These are phyloP conservation scores for Leptinotarsa tumamoca DNA, from an alignment of 2,888 invertebrate genomes.

Conservation along the genomic window DNA sequence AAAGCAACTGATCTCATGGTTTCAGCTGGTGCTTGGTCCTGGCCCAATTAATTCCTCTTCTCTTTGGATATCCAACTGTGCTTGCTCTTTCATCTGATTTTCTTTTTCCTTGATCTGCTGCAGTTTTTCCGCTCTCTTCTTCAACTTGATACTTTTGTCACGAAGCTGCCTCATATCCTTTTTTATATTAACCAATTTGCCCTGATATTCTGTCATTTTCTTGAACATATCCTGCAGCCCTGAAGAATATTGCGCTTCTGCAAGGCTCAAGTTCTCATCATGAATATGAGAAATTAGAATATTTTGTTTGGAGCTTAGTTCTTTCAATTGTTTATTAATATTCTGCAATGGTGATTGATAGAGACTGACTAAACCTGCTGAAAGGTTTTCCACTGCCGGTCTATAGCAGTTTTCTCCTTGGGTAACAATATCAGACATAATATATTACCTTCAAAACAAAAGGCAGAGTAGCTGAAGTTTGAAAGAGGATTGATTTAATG, in stretches of 20 bases:
- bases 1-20: background rate
- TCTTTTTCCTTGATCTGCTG: slow-evolving; percentile 46
- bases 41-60: slow-evolving; percentile 38
- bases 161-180: slow-evolving; percentile 51
- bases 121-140: slow-evolving; percentile 46
- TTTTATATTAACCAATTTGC: slow-evolving; percentile 48
- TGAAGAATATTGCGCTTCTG: slow-evolving; percentile 46
- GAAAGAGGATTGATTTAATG: too few species aligned
- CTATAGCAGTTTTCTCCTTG: slow-evolving; percentile 36
- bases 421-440: background rate
- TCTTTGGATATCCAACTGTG: slow-evolving; percentile 35
- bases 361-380: slow-evolving; percentile 41
- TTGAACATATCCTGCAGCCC: slow-evolving; percentile 49
- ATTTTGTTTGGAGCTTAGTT: slow-evolving; percentile 48
- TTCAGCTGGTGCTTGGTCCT: slow-evolving; percentile 25
- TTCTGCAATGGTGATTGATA: slow-evolving; percentile 43
- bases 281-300: slow-evolving; percentile 45
- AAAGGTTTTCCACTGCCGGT: slow-evolving; percentile 33
- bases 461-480: too few species aligned
- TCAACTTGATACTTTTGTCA: slow-evolving; percentile 49
- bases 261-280: slow-evolving; percentile 48
- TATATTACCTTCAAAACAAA: background rate
- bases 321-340: slow-evolving; percentile 44
- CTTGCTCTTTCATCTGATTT: slow-evolving; percentile 34
- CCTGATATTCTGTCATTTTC: slow-evolving; percentile 49